Evolutionary conservation across 2,888 invertebrate genomes (phyloP), one percentile per base, ranked within the genome.

Genomic region (Drosophila meridionalis): DNA sequence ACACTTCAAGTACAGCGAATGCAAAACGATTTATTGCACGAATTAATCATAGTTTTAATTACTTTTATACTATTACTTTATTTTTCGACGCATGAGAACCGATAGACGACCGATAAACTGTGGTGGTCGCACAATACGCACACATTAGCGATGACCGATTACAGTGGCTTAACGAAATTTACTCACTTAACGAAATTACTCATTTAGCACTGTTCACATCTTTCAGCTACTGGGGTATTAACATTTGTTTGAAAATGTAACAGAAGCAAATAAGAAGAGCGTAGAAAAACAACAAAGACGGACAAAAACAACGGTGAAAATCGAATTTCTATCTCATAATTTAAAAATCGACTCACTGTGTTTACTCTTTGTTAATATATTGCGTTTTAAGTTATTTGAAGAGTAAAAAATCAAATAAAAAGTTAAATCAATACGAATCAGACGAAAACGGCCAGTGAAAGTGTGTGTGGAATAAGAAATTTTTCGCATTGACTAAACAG

Each of bases 261-360:
- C 78, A 78, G 78, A 74, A 78, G 64, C 78, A 62, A 74, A 63
- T 43, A 68, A 78, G 78, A 78, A 78, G 78, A 78, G 78, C 79
- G 66, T 57, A 73, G 85, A 75, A 86, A 83, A 77, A 87, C 84
- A 84, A 84, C 87, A 83, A 82, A 73, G 82, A 60, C 87, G 78
- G 78, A 78, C 43, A 78, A 78, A 78, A 78, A 78, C 78, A 65
- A 70, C 65, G 52, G 71, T 59, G 59, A 76, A 66, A 68, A 63
- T 66, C 69, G 52, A 77, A 83, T 72, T 76, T 67, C 58, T 69
- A 60, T 62, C 56, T 58, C 28, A 34, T 48, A 42, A 53, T 66
- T 58, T 40, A 40, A 57, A 73, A 70, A 58, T 28, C 53, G 57
- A 43, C 52, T 36, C 58, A 55, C 64, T 32, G 48, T 71, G 65